Evolutionary conservation across 2,113 vertebrate species (phyloP).

Genomic region (Rhinolophus sinicus): DNA sequence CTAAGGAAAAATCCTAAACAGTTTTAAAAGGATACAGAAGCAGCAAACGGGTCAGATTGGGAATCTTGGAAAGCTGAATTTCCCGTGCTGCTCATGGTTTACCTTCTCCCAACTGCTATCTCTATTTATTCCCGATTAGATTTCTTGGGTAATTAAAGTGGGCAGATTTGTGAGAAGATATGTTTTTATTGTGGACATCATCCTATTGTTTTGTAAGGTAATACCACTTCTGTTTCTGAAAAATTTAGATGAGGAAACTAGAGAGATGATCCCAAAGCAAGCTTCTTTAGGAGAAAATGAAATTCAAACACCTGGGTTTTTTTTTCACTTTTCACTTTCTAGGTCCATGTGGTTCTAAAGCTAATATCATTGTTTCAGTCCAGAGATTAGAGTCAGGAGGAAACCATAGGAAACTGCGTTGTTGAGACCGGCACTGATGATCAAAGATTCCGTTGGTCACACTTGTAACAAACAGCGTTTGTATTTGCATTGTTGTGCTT

Average conservation of each 20-base stretch:
- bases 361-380: background rate
- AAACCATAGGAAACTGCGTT: background rate
- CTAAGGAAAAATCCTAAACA: background rate
- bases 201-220: background rate
- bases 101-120: background rate
- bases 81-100: background rate
- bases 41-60: background rate
- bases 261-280: background rate
- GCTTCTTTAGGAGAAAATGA: background rate
- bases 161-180: background rate
- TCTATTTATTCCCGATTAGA: background rate
- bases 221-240: background rate
- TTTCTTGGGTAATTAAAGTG: background rate
- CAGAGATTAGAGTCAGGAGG: background rate
- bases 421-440: background rate
- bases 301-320: background rate
- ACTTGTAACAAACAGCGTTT: constrained; percentile 17
- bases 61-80: background rate
- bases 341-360: background rate
- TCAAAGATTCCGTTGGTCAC: background rate
- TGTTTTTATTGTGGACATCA: background rate
- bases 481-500: background rate
- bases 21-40: background rate
- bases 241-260: background rate
- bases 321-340: background rate